phyloP scores from a whole-genome alignment of 2,113 vertebrate genomes.

The Tricholaema leucomelas region DNA sequence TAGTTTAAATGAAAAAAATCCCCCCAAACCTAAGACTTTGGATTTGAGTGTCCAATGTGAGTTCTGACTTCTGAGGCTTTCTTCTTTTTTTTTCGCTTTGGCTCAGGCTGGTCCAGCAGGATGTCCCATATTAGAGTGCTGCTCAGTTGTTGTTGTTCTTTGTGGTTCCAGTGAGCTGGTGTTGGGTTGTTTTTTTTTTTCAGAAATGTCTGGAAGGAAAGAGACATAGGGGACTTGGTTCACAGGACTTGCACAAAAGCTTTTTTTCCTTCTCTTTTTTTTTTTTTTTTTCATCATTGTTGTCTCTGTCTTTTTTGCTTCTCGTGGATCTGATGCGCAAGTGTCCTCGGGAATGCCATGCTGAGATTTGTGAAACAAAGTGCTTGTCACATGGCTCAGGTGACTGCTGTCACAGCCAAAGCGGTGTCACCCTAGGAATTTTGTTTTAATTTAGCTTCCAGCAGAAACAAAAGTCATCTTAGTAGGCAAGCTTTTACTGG shows the following conservation, averaged over 20 bases:
- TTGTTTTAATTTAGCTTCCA: conserved; percentile 43
- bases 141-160: conserved; percentile 48
- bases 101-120: conserved; percentile 34
- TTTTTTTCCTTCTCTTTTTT: neutral
- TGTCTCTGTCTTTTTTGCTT: neutral
- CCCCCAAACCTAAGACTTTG: conserved; percentile 1
- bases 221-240: conserved; percentile 49
- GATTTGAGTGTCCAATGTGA: conserved; percentile 28
- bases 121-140: conserved; percentile 49
- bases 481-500: conserved; percentile 62
- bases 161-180: conserved; percentile 45
- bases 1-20: conserved; percentile 42
- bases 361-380: conserved; percentile 12
- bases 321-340: neutral
- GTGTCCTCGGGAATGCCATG: neutral
- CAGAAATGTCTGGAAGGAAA: conserved; percentile 58
- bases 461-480: conserved; percentile 62
- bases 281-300: neutral
- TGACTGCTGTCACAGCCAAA: neutral
- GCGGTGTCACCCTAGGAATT: conserved; percentile 46
- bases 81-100: conserved; percentile 45
- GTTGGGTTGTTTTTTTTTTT: conserved; percentile 1
- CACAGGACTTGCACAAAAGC: conserved; percentile 42
- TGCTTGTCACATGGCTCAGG: conserved; percentile 35
- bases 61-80: conserved; percentile 5